Conservation (phyloP, 1,140 invertebrate genomes). For the Zaprionus nigranus region DNA sequence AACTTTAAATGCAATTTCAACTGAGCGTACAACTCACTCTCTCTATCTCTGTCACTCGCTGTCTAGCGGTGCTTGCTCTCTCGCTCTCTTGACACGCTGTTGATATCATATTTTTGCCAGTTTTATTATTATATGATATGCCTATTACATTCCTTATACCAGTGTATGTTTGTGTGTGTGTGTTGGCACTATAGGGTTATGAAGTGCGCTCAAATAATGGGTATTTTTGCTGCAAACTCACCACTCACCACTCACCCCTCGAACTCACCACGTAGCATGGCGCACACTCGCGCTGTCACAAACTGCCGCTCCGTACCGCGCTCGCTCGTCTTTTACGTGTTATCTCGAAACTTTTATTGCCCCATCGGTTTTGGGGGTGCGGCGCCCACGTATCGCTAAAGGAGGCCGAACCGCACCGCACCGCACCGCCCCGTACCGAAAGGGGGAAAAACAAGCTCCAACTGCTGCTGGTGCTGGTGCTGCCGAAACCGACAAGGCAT, state of each 20-base stretch:
- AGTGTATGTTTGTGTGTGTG: constrained; percentile 6
- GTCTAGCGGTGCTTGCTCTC: constrained; percentile 6
- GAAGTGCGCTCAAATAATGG: constrained; percentile 60
- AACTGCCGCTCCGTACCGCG: not conserved
- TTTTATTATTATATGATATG: constrained; percentile 78
- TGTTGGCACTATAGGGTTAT: constrained; percentile 20
- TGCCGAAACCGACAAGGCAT: constrained; percentile 36
- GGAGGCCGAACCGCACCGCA: constrained; percentile 40
- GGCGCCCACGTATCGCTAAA: constrained; percentile 72
- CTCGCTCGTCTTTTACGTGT: constrained; percentile 55
- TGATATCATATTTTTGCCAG: constrained; percentile 80
- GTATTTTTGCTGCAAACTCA: constrained; percentile 47
- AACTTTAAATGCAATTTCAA: constrained; percentile 54
- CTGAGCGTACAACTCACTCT: constrained; percentile 4
- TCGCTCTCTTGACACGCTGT: constrained; percentile 65
- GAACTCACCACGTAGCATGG: constrained; percentile 25
- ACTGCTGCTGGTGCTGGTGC: not conserved
- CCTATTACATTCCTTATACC: constrained; percentile 58
- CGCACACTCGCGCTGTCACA: constrained; percentile 11
- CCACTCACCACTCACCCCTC: not conserved
- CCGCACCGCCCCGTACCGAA: not conserved
- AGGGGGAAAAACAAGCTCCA: constrained; percentile 40
- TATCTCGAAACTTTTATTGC: constrained; percentile 78
- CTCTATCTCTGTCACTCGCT: not conserved
- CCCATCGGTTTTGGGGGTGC: constrained; percentile 62